A percentile compares a stretch with the other conserved stretches of the same genome.
phyloP scores from a whole-genome alignment of 2,888 invertebrate species.

The Argyra leucocephala region DNA sequence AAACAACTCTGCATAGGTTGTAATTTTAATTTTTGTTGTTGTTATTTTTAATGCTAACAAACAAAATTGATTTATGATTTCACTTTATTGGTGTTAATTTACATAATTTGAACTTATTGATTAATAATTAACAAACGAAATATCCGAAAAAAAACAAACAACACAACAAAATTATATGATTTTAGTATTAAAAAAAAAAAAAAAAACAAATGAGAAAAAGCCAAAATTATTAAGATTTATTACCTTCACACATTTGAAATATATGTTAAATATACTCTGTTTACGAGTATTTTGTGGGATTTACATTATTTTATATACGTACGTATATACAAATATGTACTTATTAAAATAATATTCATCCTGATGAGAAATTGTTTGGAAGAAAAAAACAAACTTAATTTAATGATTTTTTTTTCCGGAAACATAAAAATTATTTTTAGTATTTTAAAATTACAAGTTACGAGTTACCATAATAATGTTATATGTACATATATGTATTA shows the following conservation, averaged over 20 bases:
- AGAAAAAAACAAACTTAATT: background rate
- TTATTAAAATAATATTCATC: too few species aligned
- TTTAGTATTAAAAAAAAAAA: background rate
- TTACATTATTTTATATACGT: background rate
- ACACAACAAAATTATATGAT: background rate
- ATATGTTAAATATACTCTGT: background rate
- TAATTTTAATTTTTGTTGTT: too few species aligned
- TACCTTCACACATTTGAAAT: background rate
- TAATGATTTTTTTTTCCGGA: background rate
- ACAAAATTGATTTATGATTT: background rate
- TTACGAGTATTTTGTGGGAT: background rate
- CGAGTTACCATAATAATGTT: too few species aligned
- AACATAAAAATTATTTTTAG: background rate
- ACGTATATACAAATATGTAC: too few species aligned
- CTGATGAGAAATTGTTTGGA: background rate
- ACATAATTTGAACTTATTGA: slow-evolving; percentile 6
- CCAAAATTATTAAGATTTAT: background rate
- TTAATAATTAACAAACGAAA: slow-evolving; percentile 6
- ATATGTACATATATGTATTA: too few species aligned
- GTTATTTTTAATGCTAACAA: background rate
- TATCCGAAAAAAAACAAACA: background rate
- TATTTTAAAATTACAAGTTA: too few species aligned
- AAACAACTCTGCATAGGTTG: background rate
- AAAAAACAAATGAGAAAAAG: background rate
- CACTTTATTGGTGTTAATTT: slow-evolving; percentile 1